Conservation (phyloP, 2,888 invertebrate species). For the Euzophera pinguis region DNA sequence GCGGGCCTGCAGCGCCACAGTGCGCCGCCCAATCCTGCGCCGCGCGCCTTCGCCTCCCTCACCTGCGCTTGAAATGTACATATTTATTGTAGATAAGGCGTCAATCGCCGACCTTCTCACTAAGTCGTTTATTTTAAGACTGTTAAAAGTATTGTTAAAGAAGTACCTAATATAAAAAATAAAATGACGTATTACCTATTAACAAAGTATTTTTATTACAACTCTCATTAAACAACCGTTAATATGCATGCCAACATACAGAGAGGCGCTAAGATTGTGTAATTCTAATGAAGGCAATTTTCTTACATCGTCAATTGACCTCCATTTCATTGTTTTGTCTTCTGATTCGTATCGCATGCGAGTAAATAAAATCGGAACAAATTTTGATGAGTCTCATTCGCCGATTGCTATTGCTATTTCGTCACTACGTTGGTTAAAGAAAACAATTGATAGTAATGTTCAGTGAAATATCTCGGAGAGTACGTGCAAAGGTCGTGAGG, state of each 20-base stretch:
- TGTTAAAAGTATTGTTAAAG: slow-evolving; percentile 78
- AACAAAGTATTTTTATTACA: slow-evolving; percentile 24
- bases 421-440: slow-evolving; percentile 11
- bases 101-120: slow-evolving; percentile 62
- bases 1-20: slow-evolving; percentile 53
- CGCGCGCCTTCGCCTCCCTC: slow-evolving; percentile 63
- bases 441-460: slow-evolving; percentile 23
- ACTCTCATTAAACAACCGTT: background rate
- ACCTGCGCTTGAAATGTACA: slow-evolving; percentile 59
- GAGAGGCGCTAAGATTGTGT: slow-evolving; percentile 8
- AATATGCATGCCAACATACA: slow-evolving; percentile 7
- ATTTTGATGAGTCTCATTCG: slow-evolving; percentile 7
- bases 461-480: slow-evolving; percentile 37
- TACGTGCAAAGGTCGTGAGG: slow-evolving; percentile 32
- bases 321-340: slow-evolving; percentile 1
- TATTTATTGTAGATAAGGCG: slow-evolving; percentile 72
- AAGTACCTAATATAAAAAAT: slow-evolving; percentile 71
- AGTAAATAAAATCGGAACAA: slow-evolving; percentile 7
- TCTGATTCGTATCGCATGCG: background rate
- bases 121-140: slow-evolving; percentile 78
- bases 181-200: slow-evolving; percentile 53
- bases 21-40: slow-evolving; percentile 53
- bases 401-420: slow-evolving; percentile 4
- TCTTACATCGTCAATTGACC: slow-evolving; percentile 5
- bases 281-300: slow-evolving; percentile 10